These are phyloP conservation scores for Drosophila leontia DNA, from an alignment of 1,140 invertebrate genomes.

Conservation along the genomic window DNA sequence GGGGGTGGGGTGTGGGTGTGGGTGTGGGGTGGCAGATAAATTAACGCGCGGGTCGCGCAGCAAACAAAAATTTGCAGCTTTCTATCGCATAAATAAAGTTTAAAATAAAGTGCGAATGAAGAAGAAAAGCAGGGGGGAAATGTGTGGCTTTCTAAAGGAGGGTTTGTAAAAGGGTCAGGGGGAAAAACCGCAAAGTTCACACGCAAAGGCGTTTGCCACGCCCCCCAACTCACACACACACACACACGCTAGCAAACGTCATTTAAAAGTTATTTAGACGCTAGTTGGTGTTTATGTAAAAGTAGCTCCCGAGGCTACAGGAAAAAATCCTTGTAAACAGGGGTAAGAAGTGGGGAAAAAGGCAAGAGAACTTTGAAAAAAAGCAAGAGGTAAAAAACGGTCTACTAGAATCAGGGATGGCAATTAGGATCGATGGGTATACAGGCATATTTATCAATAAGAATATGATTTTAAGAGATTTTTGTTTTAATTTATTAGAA, in stretches of 20 bases:
- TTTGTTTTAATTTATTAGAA: not conserved
- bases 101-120: constrained; percentile 78
- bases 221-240: constrained; percentile 19
- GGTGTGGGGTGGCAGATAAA: constrained; percentile 42
- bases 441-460: not conserved
- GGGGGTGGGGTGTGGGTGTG: not conserved
- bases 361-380: not conserved
- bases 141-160: constrained; percentile 1
- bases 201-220: constrained; percentile 69
- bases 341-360: constrained; percentile 3
- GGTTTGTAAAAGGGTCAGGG: constrained; percentile 2
- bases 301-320: constrained; percentile 58
- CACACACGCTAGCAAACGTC: constrained; percentile 63
- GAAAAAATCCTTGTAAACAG: constrained; percentile 8
- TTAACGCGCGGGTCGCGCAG: constrained; percentile 64
- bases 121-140: constrained; percentile 11
- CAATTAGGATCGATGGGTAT: not conserved
- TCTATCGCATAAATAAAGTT: constrained; percentile 81
- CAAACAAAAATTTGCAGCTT: constrained; percentile 80
- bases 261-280: constrained; percentile 82
- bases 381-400: not conserved
- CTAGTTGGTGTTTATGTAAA: constrained; percentile 82
- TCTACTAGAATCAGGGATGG: not conserved
- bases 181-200: constrained; percentile 60
- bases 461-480: not conserved